phyloP scores from a whole-genome alignment of 2,888 invertebrate species.

The Acleris cristana region DNA sequence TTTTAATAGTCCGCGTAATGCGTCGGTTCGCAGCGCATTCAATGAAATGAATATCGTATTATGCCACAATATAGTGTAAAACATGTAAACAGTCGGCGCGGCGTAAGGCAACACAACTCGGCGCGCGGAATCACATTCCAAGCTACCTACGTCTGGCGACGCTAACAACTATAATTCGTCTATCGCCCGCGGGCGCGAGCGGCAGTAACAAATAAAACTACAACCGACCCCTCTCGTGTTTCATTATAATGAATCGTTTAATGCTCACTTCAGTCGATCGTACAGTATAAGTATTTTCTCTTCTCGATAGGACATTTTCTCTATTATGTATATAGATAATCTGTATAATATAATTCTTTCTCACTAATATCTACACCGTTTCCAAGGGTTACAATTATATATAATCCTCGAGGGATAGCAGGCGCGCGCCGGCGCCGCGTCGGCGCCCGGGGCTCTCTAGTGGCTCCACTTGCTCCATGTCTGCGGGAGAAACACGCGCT shows the following conservation, averaged over 20 bases:
- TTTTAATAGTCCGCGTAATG: slow-evolving; percentile 61
- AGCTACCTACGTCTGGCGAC: slow-evolving; percentile 61
- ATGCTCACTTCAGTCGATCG: slow-evolving; percentile 78
- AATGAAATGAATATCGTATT: slow-evolving; percentile 76
- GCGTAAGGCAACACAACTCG: slow-evolving; percentile 67
- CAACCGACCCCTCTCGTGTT: slow-evolving; percentile 70
- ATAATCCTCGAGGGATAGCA: slow-evolving; percentile 64
- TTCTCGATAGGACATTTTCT: slow-evolving; percentile 80
- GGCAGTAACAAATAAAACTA: slow-evolving; percentile 70
- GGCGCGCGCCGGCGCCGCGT: slow-evolving; percentile 39
- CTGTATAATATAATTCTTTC: slow-evolving; percentile 83
- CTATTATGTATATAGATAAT: slow-evolving; percentile 83
- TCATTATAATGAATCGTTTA: slow-evolving; percentile 72
- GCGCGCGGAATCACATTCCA: slow-evolving; percentile 78
- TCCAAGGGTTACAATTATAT: slow-evolving; percentile 77
- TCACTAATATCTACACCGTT: slow-evolving; percentile 84
- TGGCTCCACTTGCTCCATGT: slow-evolving; percentile 82
- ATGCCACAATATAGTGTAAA: slow-evolving; percentile 83
- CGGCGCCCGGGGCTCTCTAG: slow-evolving; percentile 59
- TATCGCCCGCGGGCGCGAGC: slow-evolving; percentile 54
- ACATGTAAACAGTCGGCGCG: slow-evolving; percentile 67
- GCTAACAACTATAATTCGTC: slow-evolving; percentile 62
- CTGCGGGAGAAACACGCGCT: slow-evolving; percentile 54
- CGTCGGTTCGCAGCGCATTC: slow-evolving; percentile 64
- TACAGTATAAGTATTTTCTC: slow-evolving; percentile 74